Percentiles rank a stretch among this genome's conserved stretches.
These are phyloP conservation scores for Eospalax fontanierii DNA, from an alignment of 2,797 vertebrate species.

Conservation along the genomic window DNA sequence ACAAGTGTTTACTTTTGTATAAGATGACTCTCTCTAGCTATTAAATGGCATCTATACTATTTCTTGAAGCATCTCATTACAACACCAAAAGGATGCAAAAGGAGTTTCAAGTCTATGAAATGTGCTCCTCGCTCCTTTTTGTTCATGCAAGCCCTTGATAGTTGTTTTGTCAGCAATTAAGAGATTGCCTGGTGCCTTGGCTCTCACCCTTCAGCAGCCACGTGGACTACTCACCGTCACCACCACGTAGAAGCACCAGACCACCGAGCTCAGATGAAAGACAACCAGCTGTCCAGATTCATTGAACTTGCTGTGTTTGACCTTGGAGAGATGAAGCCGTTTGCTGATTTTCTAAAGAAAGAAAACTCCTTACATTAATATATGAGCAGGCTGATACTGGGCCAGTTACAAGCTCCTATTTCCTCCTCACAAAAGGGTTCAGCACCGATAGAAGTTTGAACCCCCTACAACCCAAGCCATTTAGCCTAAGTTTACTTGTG, in stretches of 20 bases:
- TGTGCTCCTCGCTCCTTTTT: neutral
- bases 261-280: slow-evolving; percentile 96
- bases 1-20: neutral
- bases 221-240: slow-evolving; percentile 91
- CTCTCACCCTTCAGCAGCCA: neutral
- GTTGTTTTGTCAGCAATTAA: neutral
- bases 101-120: neutral
- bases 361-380: slow-evolving; percentile 42
- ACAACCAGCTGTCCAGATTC: slow-evolving; percentile 97
- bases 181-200: neutral
- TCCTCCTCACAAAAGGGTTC: neutral
- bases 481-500: neutral
- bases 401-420: neutral
- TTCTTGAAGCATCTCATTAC: neutral
- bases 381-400: rapidly evolving
- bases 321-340: slow-evolving; percentile 98
- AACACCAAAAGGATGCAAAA: neutral
- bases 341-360: slow-evolving; percentile 96
- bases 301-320: slow-evolving; percentile 98
- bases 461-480: neutral
- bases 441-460: neutral
- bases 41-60: neutral
- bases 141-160: neutral
- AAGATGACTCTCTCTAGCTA: neutral
- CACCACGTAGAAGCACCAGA: slow-evolving; percentile 96